phyloP scores from a whole-genome alignment of 2,797 vertebrate genomes.

The Sebastes ruberrimus region DNA sequence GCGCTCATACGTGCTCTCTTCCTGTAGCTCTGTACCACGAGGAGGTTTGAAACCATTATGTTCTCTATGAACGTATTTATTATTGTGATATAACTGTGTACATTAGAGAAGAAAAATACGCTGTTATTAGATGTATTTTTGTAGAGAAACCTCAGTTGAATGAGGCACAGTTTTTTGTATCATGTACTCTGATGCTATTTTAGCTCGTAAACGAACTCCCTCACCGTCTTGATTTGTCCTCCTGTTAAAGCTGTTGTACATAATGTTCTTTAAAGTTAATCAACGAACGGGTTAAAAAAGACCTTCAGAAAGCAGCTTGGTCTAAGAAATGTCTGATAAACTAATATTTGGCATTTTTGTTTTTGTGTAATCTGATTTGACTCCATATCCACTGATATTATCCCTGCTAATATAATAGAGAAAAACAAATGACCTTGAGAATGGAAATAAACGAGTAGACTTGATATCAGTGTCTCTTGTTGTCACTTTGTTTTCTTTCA shows the following conservation, averaged over 20 bases:
- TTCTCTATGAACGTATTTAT: constrained; percentile 41
- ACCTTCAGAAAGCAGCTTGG: constrained; percentile 7
- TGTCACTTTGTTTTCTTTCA: constrained; percentile 7
- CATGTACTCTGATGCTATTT: constrained; percentile 59
- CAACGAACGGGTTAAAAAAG: constrained; percentile 1
- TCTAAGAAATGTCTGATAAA: constrained; percentile 36
- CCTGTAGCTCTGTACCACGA: constrained; percentile 13
- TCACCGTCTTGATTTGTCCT: not conserved
- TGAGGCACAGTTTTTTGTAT: constrained; percentile 69
- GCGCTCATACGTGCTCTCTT: not conserved
- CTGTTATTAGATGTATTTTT: constrained; percentile 78
- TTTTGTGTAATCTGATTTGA: constrained; percentile 40
- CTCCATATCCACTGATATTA: constrained; percentile 49
- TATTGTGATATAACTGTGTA: constrained; percentile 59
- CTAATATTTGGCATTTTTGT: constrained; percentile 35
- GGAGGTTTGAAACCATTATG: constrained; percentile 16
- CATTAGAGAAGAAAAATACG: constrained; percentile 47
- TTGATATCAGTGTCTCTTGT: constrained; percentile 35
- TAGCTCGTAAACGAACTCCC: constrained; percentile 41
- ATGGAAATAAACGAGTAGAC: constrained; percentile 66
- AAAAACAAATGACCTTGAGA: constrained; percentile 39
- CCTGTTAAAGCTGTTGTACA: constrained; percentile 45
- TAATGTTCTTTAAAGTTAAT: constrained; percentile 17
- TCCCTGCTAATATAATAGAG: constrained; percentile 50
- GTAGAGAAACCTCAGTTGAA: constrained; percentile 73